Evolutionary conservation across 2,888 invertebrate genomes (phyloP).

Genomic region (Copidosoma aretas): DNA sequence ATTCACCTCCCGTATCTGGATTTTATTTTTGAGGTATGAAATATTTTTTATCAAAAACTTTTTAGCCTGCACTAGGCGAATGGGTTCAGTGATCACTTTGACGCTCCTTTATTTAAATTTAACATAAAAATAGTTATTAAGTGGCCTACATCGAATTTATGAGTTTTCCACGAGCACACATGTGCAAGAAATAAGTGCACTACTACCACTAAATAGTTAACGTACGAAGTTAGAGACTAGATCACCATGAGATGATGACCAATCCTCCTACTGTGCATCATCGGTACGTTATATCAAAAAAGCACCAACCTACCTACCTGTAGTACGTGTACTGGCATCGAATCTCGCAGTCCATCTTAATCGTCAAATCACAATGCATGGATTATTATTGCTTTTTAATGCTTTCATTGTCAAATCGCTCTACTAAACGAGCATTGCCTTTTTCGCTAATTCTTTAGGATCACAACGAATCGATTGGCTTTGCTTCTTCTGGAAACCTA

Average conservation of each 20-base stretch:
- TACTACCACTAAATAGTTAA: constrained; percentile 24
- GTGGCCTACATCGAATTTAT: constrained; percentile 29
- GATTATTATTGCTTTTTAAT: constrained; percentile 38
- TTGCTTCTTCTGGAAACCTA: constrained; percentile 69
- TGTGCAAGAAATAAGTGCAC: constrained; percentile 35
- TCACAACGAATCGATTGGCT: constrained; percentile 55
- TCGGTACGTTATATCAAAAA: constrained; percentile 51
- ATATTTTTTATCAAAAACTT: constrained; percentile 30
- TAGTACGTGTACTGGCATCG: constrained; percentile 46
- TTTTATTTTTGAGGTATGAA: constrained; percentile 39
- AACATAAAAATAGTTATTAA: constrained; percentile 35
- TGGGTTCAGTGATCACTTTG: constrained; percentile 34
- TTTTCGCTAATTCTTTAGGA: constrained; percentile 50
- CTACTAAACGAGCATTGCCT: constrained; percentile 30
- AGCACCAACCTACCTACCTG: constrained; percentile 49
- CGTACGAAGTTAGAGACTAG: constrained; percentile 35
- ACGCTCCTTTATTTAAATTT: constrained; percentile 27
- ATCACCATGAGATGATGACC: constrained; percentile 42
- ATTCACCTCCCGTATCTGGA: constrained; percentile 36
- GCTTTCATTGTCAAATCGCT: constrained; percentile 3
- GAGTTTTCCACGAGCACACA: constrained; percentile 31
- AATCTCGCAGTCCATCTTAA: constrained; percentile 42
- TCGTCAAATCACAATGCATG: constrained; percentile 45
- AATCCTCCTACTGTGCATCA: constrained; percentile 48
- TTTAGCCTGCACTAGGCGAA: constrained; percentile 24